Evolutionary conservation across 1,140 invertebrate genomes (phyloP), one percentile per base, ranked within the genome.

Genomic region (Drosophila simulans): DNA sequence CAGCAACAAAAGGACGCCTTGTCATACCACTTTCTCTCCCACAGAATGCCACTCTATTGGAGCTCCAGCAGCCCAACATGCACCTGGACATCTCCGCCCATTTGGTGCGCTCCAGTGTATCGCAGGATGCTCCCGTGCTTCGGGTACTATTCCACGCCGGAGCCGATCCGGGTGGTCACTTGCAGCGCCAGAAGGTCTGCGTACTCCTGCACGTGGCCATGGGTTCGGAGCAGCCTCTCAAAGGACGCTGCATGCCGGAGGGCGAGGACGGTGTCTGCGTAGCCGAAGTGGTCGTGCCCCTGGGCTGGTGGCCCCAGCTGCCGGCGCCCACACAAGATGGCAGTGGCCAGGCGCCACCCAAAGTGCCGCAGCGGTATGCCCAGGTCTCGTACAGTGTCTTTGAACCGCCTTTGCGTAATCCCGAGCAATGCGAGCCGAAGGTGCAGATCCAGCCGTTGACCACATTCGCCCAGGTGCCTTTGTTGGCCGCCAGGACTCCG

Each of bases 91-190:
- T 98, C 92, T 97, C 96, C 8, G 97, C 97, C 0, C 97, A 98
- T 91, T 92, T 98, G n/a, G 97, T 98, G 0, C 95, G 96, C 1
- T 93, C 94, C n/a, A 95, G 95, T 77, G 94, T 98, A 12, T 95
- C 96, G 1, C 94, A 97, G 27, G 97, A 98, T 85, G 95, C 95
- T 10, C 97, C 97, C 0, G 96, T 98, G 1, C 92, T 98, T 1
- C 93, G 97, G 37, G 97, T 98, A 0, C 93, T 98, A 1, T 98
- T 98, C 90, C 97, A 98, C 85, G 96, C 97, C 3, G 97, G 97
- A 17, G 95, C 96, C 54, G 96, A 96, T 92, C 95, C 95, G 0
- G 95, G 95, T 92, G 58, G 89, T 40, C 83, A 93, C 79, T 22
- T 93, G 76, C 91, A 93, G 92, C 62, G 93, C 76, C 75, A 93